Percentiles rank a stretch among this genome's conserved stretches.
phyloP scores from a whole-genome alignment of 2,113 vertebrate species.

The Zootoca vivipara region DNA sequence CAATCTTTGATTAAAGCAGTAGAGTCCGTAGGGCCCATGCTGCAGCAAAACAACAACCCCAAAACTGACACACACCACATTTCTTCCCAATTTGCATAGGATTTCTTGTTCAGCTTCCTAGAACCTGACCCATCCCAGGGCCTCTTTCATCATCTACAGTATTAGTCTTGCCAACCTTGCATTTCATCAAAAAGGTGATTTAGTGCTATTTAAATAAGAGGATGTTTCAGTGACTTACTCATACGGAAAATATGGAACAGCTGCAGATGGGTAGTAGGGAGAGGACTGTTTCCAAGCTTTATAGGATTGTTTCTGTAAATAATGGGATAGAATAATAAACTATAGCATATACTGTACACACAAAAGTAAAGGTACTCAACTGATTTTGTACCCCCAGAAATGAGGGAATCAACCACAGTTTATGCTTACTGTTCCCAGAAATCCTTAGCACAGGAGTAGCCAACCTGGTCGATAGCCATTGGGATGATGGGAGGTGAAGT shows the following conservation, averaged over 20 bases:
- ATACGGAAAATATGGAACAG: conserved; percentile 31
- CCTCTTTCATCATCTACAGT: conserved; percentile 31
- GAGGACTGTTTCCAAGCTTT: neutral
- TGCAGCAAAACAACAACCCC: conserved; percentile 14
- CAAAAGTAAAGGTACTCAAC: too few species aligned
- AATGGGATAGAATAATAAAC: neutral
- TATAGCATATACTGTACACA: neutral
- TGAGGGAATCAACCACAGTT: too few species aligned
- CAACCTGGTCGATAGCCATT: too few species aligned
- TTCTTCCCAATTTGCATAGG: conserved; percentile 34
- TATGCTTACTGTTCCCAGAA: too few species aligned
- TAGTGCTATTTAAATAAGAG: conserved; percentile 39
- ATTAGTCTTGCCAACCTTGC: conserved; percentile 25
- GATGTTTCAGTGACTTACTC: conserved; percentile 29
- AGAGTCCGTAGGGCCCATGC: conserved; percentile 8
- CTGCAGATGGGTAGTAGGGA: conserved; percentile 40
- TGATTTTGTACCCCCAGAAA: too few species aligned
- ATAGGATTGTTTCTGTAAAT: neutral
- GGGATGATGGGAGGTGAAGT: too few species aligned
- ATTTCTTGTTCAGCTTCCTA: conserved; percentile 30
- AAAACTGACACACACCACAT: neutral
- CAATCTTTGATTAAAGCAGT: conserved; percentile 36
- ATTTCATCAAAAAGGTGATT: conserved; percentile 33
- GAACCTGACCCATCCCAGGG: conserved; percentile 32
- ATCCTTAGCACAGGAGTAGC: too few species aligned